A percentile compares a stretch with the other conserved stretches of the same genome.
phyloP scores from a whole-genome alignment of 1,140 invertebrate genomes.

The Drosophila orosa region DNA sequence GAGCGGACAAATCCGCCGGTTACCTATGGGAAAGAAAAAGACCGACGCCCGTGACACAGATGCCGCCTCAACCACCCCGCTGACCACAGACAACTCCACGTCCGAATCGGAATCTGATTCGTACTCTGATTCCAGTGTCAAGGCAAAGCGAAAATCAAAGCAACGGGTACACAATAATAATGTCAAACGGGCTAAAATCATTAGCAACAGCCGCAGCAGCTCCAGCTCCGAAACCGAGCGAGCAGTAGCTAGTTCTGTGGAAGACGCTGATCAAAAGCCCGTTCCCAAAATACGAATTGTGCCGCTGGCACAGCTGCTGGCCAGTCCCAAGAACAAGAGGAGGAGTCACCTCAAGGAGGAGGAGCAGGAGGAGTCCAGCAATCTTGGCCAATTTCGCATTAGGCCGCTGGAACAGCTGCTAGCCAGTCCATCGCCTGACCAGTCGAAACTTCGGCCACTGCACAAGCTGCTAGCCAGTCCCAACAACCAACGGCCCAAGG shows the following conservation, averaged over 20 bases:
- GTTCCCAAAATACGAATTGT: conserved; percentile 77
- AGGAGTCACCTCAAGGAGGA: conserved; percentile 1
- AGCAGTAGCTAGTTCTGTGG: conserved; percentile 6
- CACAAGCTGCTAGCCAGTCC: neutral
- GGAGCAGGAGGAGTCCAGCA: neutral
- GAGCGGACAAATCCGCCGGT: conserved; percentile 48
- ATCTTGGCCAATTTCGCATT: conserved; percentile 3
- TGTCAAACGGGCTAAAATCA: conserved; percentile 35
- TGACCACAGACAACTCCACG: conserved; percentile 45
- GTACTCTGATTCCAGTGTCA: conserved; percentile 11
- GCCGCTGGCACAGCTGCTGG: conserved; percentile 71
- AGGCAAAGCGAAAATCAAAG: conserved; percentile 13
- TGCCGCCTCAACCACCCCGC: conserved; percentile 62
- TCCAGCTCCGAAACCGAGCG: conserved; percentile 17
- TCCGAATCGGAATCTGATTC: conserved; percentile 14
- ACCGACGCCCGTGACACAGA: conserved; percentile 65
- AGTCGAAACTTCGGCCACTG: neutral
- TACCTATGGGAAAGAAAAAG: conserved; percentile 76
- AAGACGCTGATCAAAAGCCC: conserved; percentile 24
- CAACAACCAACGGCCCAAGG: neutral
- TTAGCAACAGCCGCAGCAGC: neutral
- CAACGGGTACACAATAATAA: conserved; percentile 9
- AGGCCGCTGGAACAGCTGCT: neutral
- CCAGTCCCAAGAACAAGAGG: conserved; percentile 45
- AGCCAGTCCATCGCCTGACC: neutral